Conservation (phyloP, 2,113 vertebrate genomes). For the Phalacrocorax carbo region DNA sequence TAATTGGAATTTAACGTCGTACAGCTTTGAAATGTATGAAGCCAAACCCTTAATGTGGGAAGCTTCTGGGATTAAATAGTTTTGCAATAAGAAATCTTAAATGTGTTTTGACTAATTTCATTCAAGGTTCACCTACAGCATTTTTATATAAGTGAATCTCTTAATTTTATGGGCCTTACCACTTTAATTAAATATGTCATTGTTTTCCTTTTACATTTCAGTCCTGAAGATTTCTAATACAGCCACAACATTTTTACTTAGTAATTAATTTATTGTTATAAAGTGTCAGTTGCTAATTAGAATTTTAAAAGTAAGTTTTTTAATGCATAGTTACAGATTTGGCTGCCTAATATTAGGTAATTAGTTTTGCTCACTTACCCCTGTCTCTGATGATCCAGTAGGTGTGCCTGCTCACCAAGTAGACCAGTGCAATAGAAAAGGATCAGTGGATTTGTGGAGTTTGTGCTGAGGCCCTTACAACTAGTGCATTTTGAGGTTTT, state of each 20-base stretch:
- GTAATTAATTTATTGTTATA: not conserved
- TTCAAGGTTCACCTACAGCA: not conserved
- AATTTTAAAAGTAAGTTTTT: not conserved
- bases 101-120: conserved; percentile 51
- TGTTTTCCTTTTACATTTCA: conserved; percentile 19
- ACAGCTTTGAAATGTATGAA: conserved; percentile 20
- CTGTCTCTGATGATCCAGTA: not conserved
- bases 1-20: conserved; percentile 14
- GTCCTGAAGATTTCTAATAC: not conserved
- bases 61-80: conserved; percentile 31
- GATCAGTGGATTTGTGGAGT: not conserved
- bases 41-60: conserved; percentile 21
- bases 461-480: not conserved
- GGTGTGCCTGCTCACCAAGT: not conserved
- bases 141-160: conserved; percentile 8
- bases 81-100: conserved; percentile 7
- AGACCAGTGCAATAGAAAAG: not conserved
- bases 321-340: not conserved
- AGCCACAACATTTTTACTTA: not conserved
- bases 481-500: not conserved
- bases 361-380: not conserved
- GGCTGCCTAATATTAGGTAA: not conserved
- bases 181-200: conserved; percentile 2
- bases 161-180: not conserved
- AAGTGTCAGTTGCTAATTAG: not conserved